Evolutionary conservation across 64 coral and sea anemone genomes (phyloP).

Genomic region (Pocillopora damicornis): DNA sequence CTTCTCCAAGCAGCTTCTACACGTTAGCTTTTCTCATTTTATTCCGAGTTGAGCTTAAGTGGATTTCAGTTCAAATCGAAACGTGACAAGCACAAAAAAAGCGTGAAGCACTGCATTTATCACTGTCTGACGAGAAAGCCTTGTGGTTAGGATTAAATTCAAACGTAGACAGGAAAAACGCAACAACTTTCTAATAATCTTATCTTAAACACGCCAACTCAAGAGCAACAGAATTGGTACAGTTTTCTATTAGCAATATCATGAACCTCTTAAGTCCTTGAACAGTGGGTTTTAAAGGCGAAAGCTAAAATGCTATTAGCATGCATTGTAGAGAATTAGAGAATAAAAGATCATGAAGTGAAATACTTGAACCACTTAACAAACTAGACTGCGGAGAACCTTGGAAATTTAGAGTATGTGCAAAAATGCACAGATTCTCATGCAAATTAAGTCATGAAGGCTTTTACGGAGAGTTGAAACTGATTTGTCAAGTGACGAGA

Average conservation of each 20-base stretch:
- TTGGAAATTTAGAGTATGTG: conserved; percentile 17
- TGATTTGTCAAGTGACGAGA: background rate
- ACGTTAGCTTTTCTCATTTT: background rate
- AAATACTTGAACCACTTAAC: conserved; percentile 36
- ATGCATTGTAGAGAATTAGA: conserved; percentile 22
- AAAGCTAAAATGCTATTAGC: conserved; percentile 16
- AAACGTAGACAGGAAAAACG: conserved; percentile 37
- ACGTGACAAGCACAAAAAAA: conserved; percentile 12
- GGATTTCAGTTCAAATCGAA: background rate
- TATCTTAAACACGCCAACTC: conserved; percentile 17
- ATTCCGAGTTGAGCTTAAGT: background rate
- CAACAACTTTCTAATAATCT: conserved; percentile 19
- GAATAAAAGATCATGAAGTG: conserved; percentile 14
- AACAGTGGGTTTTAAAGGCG: conserved; percentile 9
- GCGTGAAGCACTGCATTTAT: conserved; percentile 22
- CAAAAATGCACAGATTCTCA: background rate
- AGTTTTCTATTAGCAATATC: background rate
- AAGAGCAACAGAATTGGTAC: conserved; percentile 13
- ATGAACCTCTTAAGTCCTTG: background rate
- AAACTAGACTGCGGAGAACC: background rate
- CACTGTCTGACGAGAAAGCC: background rate
- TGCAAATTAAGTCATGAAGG: background rate
- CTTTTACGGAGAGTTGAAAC: background rate
- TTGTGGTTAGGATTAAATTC: conserved; percentile 33
- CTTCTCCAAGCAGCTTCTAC: background rate